A percentile compares a stretch with the other conserved stretches of the same genome.
These are phyloP conservation scores for Cryptosula pallasiana DNA, from an alignment of 2,888 invertebrate species.

Conservation along the genomic window DNA sequence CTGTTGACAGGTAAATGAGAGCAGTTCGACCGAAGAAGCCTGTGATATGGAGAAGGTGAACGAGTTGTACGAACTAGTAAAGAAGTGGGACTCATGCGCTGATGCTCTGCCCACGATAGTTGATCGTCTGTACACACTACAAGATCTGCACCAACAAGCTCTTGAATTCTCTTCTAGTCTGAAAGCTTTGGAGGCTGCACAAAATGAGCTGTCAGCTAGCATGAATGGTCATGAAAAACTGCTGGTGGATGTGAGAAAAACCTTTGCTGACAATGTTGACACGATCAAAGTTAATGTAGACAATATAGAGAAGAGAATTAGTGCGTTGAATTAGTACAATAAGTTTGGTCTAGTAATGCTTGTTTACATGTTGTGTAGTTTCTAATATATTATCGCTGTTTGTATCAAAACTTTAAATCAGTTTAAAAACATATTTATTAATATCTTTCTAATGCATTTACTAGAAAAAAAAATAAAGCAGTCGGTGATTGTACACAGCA, in stretches of 20 bases:
- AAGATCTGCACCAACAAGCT: slow-evolving; percentile 87
- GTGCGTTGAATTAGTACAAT: slow-evolving; percentile 33
- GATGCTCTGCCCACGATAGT: slow-evolving; percentile 74
- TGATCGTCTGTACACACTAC: slow-evolving; percentile 78
- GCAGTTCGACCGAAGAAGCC: neutral
- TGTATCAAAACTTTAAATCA: no score
- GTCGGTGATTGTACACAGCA: no score
- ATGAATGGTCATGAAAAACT: neutral
- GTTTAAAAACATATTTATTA: no score
- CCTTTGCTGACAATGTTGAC: slow-evolving; percentile 37
- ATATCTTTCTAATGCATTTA: no score
- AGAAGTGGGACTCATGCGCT: slow-evolving; percentile 75
- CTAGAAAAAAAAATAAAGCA: no score
- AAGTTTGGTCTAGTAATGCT: neutral
- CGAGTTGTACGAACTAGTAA: slow-evolving; percentile 79
- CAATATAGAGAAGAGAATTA: slow-evolving; percentile 37
- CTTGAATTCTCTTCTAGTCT: slow-evolving; percentile 29
- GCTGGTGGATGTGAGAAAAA: slow-evolving; percentile 31
- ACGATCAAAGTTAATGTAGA: slow-evolving; percentile 39
- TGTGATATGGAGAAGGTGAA: slow-evolving; percentile 60
- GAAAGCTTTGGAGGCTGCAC: slow-evolving; percentile 7
- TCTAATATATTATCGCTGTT: neutral
- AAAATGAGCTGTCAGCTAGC: slow-evolving; percentile 1
- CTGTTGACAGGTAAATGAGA: slow-evolving; percentile 3
- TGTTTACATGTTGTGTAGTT: neutral